These are phyloP conservation scores for Gyps fulvus DNA, from an alignment of 2,113 vertebrate genomes.

Conservation along the genomic window DNA sequence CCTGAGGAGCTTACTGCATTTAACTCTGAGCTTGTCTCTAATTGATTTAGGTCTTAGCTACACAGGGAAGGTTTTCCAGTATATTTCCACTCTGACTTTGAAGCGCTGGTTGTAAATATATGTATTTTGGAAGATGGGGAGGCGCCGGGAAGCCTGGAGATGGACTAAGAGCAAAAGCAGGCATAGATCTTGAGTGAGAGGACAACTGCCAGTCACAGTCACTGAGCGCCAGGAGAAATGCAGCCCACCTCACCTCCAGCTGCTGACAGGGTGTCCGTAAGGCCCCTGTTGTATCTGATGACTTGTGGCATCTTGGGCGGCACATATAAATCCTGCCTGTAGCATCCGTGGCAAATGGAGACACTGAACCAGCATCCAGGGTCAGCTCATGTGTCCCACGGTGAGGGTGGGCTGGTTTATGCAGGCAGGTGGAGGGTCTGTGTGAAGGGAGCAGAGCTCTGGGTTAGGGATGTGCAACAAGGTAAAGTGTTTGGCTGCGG, in stretches of 20 bases:
- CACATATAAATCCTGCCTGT: not conserved
- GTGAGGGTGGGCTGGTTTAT: not conserved
- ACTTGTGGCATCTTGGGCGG: not conserved
- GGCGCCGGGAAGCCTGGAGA: not conserved
- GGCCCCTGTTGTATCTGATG: not conserved
- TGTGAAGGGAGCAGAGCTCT: not conserved
- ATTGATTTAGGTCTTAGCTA: not conserved
- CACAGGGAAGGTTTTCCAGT: not conserved
- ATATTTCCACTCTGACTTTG: not conserved
- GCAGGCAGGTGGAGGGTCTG: not conserved
- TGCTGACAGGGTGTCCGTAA: not conserved
- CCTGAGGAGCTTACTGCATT: not conserved
- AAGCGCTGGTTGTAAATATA: not conserved
- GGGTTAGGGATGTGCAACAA: not conserved
- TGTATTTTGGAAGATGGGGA: not conserved
- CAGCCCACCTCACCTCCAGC: not conserved
- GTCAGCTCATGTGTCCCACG: fast-evolving
- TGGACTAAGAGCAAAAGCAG: not conserved
- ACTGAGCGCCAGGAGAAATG: not conserved
- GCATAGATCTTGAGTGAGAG: not conserved
- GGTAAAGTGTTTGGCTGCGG: not conserved
- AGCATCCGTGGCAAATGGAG: not conserved
- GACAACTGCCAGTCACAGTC: not conserved
- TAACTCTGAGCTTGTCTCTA: not conserved
- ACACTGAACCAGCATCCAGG: not conserved